Evolutionary conservation across 2,113 vertebrate genomes (phyloP).

Genomic region (Herpetotheres cachinnans): DNA sequence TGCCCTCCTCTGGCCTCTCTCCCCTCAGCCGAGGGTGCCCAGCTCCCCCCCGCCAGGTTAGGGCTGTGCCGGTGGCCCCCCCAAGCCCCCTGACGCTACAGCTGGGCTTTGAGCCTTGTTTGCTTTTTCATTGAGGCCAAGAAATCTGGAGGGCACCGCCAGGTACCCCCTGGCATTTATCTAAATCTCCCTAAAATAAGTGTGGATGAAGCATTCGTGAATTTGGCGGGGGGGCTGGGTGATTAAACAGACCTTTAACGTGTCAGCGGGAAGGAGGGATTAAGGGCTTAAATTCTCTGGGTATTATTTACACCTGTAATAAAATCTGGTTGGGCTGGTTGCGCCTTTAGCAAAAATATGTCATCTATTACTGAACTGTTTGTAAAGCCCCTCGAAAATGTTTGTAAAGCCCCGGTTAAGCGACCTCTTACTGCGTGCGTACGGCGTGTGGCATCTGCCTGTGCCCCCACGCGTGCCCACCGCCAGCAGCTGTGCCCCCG

Average conservation of each 20-base stretch:
- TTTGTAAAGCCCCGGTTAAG: background rate
- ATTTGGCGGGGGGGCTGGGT: background rate
- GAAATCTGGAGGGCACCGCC: background rate
- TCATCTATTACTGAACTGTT: conserved; percentile 56
- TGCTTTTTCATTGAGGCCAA: background rate
- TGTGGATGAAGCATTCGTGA: background rate
- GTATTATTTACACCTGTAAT: conserved; percentile 45
- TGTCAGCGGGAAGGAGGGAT: background rate
- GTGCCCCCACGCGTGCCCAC: background rate
- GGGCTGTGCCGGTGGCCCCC: too few relatives aligned
- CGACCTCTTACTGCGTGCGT: background rate
- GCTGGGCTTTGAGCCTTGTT: background rate
- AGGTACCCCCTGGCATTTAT: background rate
- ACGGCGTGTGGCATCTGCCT: background rate
- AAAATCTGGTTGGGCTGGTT: conserved; percentile 51
- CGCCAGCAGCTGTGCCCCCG: rapidly evolving
- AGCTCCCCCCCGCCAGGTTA: rapidly evolving
- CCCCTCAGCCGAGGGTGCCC: background rate
- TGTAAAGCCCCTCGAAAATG: conserved; percentile 32
- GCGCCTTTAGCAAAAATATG: conserved; percentile 52
- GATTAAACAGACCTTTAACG: background rate
- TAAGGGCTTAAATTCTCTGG: background rate
- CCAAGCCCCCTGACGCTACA: background rate
- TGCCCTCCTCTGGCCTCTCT: background rate
- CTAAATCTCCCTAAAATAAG: background rate